Base-by-base conservation (phyloP, 2,888 invertebrate genomes). In the Drosophila robusta region DNA sequence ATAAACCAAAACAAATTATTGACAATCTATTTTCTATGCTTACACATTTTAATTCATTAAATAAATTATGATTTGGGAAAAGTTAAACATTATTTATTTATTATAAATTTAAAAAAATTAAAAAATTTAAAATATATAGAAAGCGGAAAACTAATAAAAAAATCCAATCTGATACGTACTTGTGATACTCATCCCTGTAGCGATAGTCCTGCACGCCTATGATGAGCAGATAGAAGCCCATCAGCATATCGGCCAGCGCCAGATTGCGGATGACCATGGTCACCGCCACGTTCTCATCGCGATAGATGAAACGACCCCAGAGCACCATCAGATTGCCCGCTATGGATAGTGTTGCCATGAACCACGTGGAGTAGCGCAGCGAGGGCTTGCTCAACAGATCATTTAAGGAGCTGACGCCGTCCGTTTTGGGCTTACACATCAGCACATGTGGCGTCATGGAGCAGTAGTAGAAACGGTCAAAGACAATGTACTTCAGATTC, bases 261-360 rank as follows among this genome's bases (percentile, higher is more conserved):
- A 95, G 91, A 89, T 95, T 95, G 57, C 94, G 93, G 60, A 95
- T 94, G 49, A 95, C 94, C 80, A 95, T 93, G 46, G 94, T 95
- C 0, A 95, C 93, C 0, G 94, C 93, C 47, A 93, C 93, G 87
- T 95, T 95, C 83, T 95, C 95, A 82, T 95, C 94, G 32, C 93
- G 93, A 56, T 94, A 93, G 9, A 94, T 93, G 67, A 93, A 93
- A 69, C 95, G 92, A 62, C 94, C 94, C 92, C 93, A 94, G 12
- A 95, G 91, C 0, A 95, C 95, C 69, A 95, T 90, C 1, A 93
- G 87, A 80, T 95, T 95, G n/a, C 95, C 95, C 14, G 93, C 77
- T 52, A 94, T 93, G 3, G 95, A 95, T 9, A 94, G 89, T 18
- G 93, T 85, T 3, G 94, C 94, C 89, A 95, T 94, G 39, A 94